Evolutionary conservation across 2,113 vertebrate species (phyloP).

Genomic region (Bambusicola thoracicus): DNA sequence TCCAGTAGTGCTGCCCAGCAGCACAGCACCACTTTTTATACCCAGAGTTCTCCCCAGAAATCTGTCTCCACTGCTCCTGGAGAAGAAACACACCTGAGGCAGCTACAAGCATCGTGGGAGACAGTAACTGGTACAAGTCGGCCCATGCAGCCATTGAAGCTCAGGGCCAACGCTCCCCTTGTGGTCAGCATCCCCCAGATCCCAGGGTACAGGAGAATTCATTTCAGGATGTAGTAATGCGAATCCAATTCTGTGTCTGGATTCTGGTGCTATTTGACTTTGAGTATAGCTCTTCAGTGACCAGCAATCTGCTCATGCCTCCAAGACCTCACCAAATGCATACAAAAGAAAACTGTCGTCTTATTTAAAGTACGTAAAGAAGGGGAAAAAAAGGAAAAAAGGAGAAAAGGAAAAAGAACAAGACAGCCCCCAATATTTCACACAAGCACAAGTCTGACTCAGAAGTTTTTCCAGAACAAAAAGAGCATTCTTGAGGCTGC

Average conservation of each 20-base stretch:
- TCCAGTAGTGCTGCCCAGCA: neutral
- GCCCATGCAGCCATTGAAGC: neutral
- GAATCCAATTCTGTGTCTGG: rapidly evolving
- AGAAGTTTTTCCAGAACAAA: neutral
- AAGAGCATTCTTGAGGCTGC: neutral
- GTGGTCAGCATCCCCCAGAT: neutral
- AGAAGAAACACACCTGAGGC: neutral
- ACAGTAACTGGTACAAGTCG: neutral
- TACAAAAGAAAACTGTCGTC: rapidly evolving
- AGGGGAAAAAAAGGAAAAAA: too few species aligned
- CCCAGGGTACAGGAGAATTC: neutral
- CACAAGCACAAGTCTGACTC: neutral
- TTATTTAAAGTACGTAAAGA: neutral
- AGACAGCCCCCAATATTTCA: neutral
- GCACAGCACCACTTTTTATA: neutral
- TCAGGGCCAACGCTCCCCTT: neutral
- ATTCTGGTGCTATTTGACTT: neutral
- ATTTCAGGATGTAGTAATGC: rapidly evolving
- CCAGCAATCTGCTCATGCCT: neutral
- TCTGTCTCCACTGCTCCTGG: neutral
- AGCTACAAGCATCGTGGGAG: neutral
- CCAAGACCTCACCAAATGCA: neutral
- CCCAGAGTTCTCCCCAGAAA: neutral
- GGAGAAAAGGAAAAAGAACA: too few species aligned
- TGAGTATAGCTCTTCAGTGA: neutral